Evolutionary conservation across 2,113 vertebrate species (phyloP).

Genomic region (Bettongia penicillata): DNA sequence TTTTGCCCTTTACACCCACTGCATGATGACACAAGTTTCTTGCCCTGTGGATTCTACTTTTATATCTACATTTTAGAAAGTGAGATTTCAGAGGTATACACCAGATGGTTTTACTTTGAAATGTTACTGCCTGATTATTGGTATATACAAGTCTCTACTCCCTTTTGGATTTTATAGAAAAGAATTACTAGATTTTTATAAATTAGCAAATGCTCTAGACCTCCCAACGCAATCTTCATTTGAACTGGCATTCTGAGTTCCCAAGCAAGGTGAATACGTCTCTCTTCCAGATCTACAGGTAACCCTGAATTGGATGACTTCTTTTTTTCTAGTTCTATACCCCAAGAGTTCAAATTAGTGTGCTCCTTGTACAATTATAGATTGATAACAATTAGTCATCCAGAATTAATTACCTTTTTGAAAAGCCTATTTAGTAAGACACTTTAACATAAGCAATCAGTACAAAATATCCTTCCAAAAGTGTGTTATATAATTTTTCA

Average conservation of each 20-base stretch:
- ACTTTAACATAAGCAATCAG: background rate
- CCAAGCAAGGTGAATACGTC: background rate
- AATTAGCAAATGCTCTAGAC: background rate
- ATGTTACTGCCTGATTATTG: background rate
- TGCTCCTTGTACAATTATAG: background rate
- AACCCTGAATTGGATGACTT: background rate
- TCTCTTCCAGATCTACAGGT: background rate
- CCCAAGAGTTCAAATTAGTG: background rate
- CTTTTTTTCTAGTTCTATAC: background rate
- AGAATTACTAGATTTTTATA: background rate
- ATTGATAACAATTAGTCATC: background rate
- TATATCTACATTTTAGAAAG: background rate
- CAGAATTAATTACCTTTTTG: background rate
- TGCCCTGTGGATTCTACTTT: background rate
- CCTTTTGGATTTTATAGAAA: background rate
- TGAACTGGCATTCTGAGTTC: background rate
- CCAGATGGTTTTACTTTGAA: background rate
- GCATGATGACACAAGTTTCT: background rate
- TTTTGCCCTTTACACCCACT: background rate
- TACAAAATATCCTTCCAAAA: background rate
- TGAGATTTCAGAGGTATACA: background rate
- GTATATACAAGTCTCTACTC: background rate
- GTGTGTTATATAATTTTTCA: too few relatives aligned
- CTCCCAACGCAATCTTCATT: background rate
- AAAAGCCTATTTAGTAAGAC: background rate